Evolutionary conservation across 2,888 invertebrate genomes (phyloP).

Genomic region (Tethea ocularis): DNA sequence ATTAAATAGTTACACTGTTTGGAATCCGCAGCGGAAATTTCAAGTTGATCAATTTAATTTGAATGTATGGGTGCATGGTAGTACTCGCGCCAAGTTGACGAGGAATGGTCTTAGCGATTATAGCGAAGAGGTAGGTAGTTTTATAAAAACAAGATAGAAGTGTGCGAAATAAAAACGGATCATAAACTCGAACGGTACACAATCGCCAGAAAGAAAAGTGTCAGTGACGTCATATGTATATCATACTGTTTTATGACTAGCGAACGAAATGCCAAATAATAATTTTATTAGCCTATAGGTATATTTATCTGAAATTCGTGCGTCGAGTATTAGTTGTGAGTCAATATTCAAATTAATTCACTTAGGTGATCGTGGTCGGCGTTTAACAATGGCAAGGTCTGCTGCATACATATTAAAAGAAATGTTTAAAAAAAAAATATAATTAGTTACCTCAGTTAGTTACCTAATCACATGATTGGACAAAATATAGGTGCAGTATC

Average conservation of each 20-base stretch:
- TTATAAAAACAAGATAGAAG: not conserved
- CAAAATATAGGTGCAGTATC: too few relatives aligned
- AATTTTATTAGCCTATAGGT: too few relatives aligned
- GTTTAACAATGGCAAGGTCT: not conserved
- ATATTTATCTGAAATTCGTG: too few relatives aligned
- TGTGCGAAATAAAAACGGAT: not conserved
- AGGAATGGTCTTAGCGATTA: not conserved
- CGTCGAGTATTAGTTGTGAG: not conserved
- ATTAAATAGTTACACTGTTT: too few relatives aligned
- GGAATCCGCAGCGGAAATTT: too few relatives aligned
- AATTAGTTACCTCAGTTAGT: not conserved
- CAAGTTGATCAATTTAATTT: too few relatives aligned
- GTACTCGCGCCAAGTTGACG: not conserved
- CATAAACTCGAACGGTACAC: not conserved
- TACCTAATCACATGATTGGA: not conserved
- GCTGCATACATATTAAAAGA: not conserved
- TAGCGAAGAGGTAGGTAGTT: too few relatives aligned
- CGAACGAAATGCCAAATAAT: too few relatives aligned
- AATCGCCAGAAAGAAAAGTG: too few relatives aligned
- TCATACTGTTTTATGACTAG: too few relatives aligned
- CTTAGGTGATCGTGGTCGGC: not conserved
- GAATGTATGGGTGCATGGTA: not conserved
- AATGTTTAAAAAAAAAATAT: not conserved
- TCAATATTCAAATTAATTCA: slow-evolving; percentile 1
- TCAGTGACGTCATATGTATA: not conserved